Conservation (phyloP, 2,113 vertebrate species). For the Carassius auratus region DNA sequence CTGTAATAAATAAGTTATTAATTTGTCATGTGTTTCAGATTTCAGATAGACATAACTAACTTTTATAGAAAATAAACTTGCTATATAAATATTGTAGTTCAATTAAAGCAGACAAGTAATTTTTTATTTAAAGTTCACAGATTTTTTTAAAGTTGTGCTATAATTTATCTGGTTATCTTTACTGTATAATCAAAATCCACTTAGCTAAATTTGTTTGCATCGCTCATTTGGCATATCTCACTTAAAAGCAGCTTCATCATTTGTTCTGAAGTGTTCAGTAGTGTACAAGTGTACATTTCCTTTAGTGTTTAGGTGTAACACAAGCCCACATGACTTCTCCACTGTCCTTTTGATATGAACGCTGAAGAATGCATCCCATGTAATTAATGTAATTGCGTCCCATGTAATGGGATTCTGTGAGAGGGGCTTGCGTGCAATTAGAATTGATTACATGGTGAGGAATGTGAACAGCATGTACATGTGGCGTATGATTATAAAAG, state of each 20-base stretch:
- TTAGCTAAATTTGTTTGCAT: not conserved
- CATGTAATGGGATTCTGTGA: constrained; percentile 27
- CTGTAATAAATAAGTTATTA: too few relatives aligned
- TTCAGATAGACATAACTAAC: not conserved
- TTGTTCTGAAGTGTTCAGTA: not conserved
- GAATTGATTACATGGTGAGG: constrained; percentile 38
- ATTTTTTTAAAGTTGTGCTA: not conserved
- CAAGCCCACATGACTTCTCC: constrained; percentile 21
- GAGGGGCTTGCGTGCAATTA: constrained; percentile 37
- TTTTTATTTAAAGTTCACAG: too few relatives aligned
- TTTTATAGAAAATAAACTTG: not conserved
- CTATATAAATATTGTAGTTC: not conserved
- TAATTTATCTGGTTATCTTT: not conserved
- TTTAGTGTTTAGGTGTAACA: constrained; percentile 11
- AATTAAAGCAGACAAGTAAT: not conserved
- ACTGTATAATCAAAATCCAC: not conserved
- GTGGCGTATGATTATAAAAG: constrained; percentile 37
- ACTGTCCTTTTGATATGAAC: constrained; percentile 28
- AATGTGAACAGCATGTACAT: constrained; percentile 32
- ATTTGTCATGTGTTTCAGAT: not conserved
- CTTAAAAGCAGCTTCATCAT: not conserved
- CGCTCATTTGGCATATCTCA: not conserved
- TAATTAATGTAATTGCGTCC: constrained; percentile 42
- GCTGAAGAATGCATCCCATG: constrained; percentile 33
- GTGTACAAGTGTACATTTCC: constrained; percentile 10